Evolutionary conservation across 2,888 invertebrate species (phyloP).

Genomic region (Stratiomys singularior): DNA sequence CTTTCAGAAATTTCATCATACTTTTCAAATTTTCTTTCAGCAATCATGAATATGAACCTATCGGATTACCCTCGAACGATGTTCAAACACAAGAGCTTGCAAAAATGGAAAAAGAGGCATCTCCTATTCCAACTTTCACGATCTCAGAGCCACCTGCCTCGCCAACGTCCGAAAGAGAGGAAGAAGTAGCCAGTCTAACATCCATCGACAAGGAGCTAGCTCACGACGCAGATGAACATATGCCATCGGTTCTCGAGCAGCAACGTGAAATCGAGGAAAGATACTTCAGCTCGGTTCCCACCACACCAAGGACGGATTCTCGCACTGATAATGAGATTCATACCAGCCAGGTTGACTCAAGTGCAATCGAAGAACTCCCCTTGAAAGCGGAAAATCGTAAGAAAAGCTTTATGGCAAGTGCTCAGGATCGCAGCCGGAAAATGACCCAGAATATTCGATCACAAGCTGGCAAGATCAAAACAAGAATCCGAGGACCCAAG

Average conservation of each 20-base stretch:
- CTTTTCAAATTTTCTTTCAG: no score
- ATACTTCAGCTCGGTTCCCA: constrained; percentile 71
- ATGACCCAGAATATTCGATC: constrained; percentile 75
- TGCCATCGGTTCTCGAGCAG: constrained; percentile 68
- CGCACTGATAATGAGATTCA: constrained; percentile 75
- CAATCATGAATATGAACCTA: constrained; percentile 94
- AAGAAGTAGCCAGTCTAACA: constrained; percentile 65
- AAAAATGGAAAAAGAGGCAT: constrained; percentile 55
- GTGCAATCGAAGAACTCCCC: constrained; percentile 73
- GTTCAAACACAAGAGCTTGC: constrained; percentile 49
- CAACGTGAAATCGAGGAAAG: constrained; percentile 74
- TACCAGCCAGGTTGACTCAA: constrained; percentile 75
- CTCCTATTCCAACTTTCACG: constrained; percentile 47
- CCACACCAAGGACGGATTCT: constrained; percentile 68
- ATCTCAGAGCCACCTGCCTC: constrained; percentile 41
- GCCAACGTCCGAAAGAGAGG: constrained; percentile 3
- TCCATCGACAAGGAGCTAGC: constrained; percentile 66
- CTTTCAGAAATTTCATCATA: no score
- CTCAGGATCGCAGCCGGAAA: constrained; percentile 68
- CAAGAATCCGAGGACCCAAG: constrained; percentile 73
- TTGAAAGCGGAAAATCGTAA: constrained; percentile 70
- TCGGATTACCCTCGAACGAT: constrained; percentile 73
- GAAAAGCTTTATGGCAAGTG: constrained; percentile 67
- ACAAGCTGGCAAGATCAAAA: constrained; percentile 78
- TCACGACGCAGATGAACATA: constrained; percentile 63